Base-by-base conservation (phyloP, 1,140 invertebrate genomes). In the Panulirus ornatus region DNA sequence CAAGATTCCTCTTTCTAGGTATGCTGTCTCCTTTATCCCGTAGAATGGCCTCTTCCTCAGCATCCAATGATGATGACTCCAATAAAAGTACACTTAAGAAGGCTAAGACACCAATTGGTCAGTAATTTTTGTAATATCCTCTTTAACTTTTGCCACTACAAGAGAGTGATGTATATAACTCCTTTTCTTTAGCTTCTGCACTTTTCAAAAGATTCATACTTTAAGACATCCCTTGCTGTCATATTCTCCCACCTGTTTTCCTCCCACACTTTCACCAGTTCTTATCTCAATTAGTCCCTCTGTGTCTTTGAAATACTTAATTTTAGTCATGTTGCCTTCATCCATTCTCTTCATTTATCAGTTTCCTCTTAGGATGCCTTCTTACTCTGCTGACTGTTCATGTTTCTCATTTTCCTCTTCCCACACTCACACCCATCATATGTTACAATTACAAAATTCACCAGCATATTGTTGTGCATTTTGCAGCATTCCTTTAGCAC, bases 101-200 rank as follows among this genome's bases (percentile, higher is more conserved):
- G 27, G 78, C 78, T 36, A 81, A 81, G 6, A 81, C 78, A 0
- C 78, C 78, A 11, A 58, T 58, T 22, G 78, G 78, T 81, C 1
- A 14, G 71, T 40, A 36, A n/a, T n/a, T n/a, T n/a, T n/a, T 58
- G 22, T 11, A 11, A 11, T 11, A 58, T 58, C 22, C 51, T 11
- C 11, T 58, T 11, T 11, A 22, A 58, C 11, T 11, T 58, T 11
- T 11, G 11, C 11, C 51, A 11, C 22, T 58, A 58, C 11, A 58
- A 22, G 51, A 11, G 22, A 58, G 51, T 22, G 11, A 11, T 58
- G 51, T 58, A 58, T 73, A 38, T 73, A 73, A 27, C 22, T 70
- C 22, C 51, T 11, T 58, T n/a, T n/a, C n/a, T 70, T 22, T 38
- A 73, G 51, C 42, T 3, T 38, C 11, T 73, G 1, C 42, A 73